phyloP scores from a whole-genome alignment of 2,113 vertebrate species.

The Phaetusa simplex region DNA sequence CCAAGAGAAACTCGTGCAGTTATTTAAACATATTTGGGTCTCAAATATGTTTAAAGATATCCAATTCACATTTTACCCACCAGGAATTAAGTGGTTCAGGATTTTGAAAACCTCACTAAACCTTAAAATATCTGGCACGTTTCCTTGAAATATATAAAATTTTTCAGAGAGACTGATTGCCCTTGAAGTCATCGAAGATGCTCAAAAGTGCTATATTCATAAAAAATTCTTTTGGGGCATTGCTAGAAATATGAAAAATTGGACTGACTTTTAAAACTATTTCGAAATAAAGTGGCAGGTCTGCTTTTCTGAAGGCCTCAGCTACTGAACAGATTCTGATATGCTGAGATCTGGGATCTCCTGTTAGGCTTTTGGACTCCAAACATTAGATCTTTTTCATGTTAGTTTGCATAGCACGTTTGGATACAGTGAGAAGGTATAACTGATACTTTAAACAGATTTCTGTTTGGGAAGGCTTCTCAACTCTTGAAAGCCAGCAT shows the following conservation, averaged over 20 bases:
- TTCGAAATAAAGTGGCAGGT: slow-evolving; percentile 52
- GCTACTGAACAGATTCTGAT: slow-evolving; percentile 14
- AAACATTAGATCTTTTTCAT: not conserved
- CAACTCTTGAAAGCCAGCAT: not conserved
- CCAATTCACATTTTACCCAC: not conserved
- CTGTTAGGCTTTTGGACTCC: slow-evolving; percentile 12
- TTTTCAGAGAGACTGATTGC: not conserved
- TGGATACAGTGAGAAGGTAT: not conserved
- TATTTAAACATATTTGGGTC: not conserved
- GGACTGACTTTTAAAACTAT: slow-evolving; percentile 19
- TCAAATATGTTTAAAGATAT: not conserved
- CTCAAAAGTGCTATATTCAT: not conserved
- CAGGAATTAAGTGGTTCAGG: not conserved
- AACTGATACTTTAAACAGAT: not conserved
- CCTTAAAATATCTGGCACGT: not conserved
- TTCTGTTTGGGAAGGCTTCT: not conserved
- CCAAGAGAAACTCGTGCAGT: not conserved
- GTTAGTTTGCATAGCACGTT: not conserved
- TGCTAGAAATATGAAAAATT: not conserved
- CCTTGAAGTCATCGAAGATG: not conserved
- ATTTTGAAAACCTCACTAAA: not conserved
- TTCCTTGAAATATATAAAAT: not conserved
- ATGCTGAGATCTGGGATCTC: slow-evolving; percentile 22
- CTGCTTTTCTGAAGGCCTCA: slow-evolving; percentile 55
- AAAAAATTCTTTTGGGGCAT: not conserved